Base-by-base conservation (phyloP, 1,140 invertebrate genomes). In the Ditylenchus dipsaci region DNA sequence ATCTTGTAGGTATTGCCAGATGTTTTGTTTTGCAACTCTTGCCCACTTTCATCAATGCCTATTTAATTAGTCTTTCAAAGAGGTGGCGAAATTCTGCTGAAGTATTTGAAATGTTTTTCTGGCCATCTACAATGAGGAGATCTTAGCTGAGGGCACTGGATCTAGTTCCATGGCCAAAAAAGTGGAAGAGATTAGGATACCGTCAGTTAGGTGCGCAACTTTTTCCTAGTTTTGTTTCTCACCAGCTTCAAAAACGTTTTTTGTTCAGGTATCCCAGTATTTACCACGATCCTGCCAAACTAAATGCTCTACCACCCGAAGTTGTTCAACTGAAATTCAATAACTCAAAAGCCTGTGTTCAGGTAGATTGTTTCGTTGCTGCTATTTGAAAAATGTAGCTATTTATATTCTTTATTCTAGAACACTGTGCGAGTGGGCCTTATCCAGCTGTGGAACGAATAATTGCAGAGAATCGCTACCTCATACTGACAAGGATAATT, bases 51-150 rank as follows among this genome's bases (percentile, higher is more conserved):
- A 67, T 82, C 13, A 57, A 67, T 30, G 56, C 67, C 21, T 81
- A 81, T 61, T 47, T 81, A 42, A 67, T 42, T 65, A 65, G 27
- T 65, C 74, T 26, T 29, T 68, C 77, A 17, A 78, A 75, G 42
- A 63, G 73, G 29, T 69, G 77, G 63, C 58, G 73, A 29, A 65
- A 76, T 30, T 67, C 56, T 26, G 63, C 74, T n/a, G 57, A 71
- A 21, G 65, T 83, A 49, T 70, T 81, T 19, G 79, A 81, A 67
- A 81, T 69, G 33, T 71, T 81, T 80, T 81, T 60, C 49, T 81
- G 15, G 79, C 79, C 27, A 68, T 81, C 33, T 81, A 81, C 53
- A 81, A 81, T 59, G 79, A 81, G 47, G 79, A 81, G 57, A 83
- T 81, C 33, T 58, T 82, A 1, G 80, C 71, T 8, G 76, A 61